Percentiles rank a stretch among this genome's conserved stretches.
These are phyloP conservation scores for Acanthosepion pharaonis DNA, from an alignment of 2,888 invertebrate species.

Conservation along the genomic window DNA sequence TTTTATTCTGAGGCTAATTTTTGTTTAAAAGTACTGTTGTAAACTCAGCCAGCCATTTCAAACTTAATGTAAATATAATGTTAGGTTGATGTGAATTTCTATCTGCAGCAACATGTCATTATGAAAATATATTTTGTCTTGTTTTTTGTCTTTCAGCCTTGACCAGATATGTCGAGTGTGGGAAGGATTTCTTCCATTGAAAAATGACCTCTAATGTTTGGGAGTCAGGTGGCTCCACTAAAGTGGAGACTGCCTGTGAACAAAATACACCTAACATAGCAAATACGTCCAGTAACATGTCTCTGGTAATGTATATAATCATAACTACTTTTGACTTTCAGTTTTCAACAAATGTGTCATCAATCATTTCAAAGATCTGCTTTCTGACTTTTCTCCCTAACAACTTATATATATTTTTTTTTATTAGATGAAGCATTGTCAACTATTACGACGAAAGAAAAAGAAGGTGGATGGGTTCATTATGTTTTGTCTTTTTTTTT, in stretches of 20 bases:
- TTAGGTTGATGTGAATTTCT: too few species aligned
- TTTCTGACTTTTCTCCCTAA: too few species aligned
- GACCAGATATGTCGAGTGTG: not conserved
- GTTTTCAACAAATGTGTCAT: not conserved
- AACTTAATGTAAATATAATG: too few species aligned
- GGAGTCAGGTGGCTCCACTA: slow-evolving; percentile 37
- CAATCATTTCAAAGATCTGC: not conserved
- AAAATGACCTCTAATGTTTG: slow-evolving; percentile 36
- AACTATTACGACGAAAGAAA: too few species aligned
- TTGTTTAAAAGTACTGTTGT: too few species aligned
- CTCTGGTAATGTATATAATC: not conserved
- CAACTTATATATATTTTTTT: too few species aligned
- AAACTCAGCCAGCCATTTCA: too few species aligned
- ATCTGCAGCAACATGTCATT: too few species aligned
- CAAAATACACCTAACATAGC: not conserved
- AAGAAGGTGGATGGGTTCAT: too few species aligned
- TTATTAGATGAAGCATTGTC: too few species aligned
- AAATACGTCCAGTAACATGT: slow-evolving; percentile 10
- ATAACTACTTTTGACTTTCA: not conserved
- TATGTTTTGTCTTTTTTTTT: too few species aligned
- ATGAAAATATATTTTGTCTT: not conserved
- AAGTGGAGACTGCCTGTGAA: slow-evolving; percentile 39
- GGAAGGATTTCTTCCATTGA: slow-evolving; percentile 34
- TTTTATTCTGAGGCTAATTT: too few species aligned
- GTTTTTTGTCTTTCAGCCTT: not conserved